A percentile compares a stretch with the other conserved stretches of the same genome.
These are phyloP conservation scores for Vanessa atalanta DNA, from an alignment of 1,140 invertebrate species.

Conservation along the genomic window DNA sequence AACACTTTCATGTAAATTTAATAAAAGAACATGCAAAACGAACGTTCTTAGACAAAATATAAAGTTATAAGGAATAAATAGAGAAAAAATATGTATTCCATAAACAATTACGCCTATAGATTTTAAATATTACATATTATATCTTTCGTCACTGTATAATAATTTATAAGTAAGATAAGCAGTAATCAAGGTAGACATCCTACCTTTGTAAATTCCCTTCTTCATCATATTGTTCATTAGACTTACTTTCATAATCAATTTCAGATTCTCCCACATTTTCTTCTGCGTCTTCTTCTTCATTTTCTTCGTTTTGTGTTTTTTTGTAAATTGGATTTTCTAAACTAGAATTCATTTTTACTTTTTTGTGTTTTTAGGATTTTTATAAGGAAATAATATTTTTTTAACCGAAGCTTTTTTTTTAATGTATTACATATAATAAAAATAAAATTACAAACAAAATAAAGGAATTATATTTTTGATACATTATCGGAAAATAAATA, in stretches of 20 bases:
- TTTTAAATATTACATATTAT: too few relatives aligned
- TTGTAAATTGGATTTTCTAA: constrained; percentile 31
- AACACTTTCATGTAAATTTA: constrained; percentile 43
- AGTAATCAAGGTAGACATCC: not conserved
- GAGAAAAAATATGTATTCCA: not conserved
- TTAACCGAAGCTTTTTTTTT: too few relatives aligned
- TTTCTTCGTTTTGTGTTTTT: constrained; percentile 35
- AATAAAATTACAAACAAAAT: too few relatives aligned
- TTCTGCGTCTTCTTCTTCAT: constrained; percentile 39
- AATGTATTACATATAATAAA: too few relatives aligned
- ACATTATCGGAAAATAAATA: too few relatives aligned
- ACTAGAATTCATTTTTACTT: constrained; percentile 13
- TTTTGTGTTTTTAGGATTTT: not conserved
- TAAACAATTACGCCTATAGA: constrained; percentile 7
- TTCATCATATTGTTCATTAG: constrained; percentile 51
- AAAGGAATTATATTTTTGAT: too few relatives aligned
- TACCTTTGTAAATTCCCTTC: constrained; percentile 56
- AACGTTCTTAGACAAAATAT: not conserved
- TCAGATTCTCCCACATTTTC: constrained; percentile 41
- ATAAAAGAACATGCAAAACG: not conserved
- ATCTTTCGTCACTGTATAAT: too few relatives aligned
- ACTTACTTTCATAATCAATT: constrained; percentile 45
- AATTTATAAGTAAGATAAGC: too few relatives aligned
- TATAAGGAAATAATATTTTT: not conserved
- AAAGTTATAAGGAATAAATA: constrained; percentile 7